phyloP scores from a whole-genome alignment of 2,113 vertebrate genomes.

The Chinchilla lanigera region DNA sequence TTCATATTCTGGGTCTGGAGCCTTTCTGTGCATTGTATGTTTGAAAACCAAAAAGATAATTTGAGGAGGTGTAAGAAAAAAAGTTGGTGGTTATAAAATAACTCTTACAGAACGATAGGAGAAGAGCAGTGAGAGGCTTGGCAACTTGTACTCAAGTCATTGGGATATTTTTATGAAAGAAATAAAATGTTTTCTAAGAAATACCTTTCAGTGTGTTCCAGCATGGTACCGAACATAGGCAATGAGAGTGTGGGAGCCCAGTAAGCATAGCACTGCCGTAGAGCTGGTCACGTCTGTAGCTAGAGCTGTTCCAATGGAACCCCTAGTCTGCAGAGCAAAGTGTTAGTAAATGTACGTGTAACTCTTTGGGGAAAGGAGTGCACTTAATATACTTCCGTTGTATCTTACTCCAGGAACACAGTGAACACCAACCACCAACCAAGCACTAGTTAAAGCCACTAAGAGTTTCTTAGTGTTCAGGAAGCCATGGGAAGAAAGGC shows the following conservation, averaged over 20 bases:
- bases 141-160: background rate
- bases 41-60: background rate
- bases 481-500: background rate
- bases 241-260: background rate
- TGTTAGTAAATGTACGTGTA: background rate
- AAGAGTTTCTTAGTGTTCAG: background rate
- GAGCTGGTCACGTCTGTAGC: background rate
- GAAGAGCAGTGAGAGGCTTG: background rate
- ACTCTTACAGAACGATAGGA: background rate
- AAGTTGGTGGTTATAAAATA: background rate
- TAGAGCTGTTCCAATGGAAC: background rate
- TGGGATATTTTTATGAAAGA: background rate
- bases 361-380: background rate
- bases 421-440: background rate
- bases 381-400: background rate
- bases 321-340: background rate
- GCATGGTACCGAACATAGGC: background rate
- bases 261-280: background rate
- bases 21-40: background rate
- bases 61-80: background rate
- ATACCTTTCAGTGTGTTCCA: slow-evolving; percentile 5
- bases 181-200: background rate
- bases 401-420: background rate
- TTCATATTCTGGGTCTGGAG: background rate
- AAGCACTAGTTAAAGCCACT: background rate